Conservation (phyloP, 2,113 vertebrate genomes). For the Notarius lentiginosus region DNA sequence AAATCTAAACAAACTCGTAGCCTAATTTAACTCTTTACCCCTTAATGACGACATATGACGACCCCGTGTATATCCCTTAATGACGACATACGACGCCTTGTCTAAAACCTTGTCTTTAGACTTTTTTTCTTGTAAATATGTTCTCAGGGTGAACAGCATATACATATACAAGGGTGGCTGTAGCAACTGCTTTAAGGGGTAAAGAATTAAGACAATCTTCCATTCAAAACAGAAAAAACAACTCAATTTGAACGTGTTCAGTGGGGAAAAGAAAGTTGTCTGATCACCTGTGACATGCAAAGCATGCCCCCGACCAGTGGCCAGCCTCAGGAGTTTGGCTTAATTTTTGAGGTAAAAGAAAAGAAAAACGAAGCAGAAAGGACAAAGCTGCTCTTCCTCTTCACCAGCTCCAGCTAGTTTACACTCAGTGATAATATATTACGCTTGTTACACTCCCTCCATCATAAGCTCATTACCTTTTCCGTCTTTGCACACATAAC, state of each 20-base stretch:
- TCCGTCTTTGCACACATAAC: not conserved
- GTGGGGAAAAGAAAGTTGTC: not conserved
- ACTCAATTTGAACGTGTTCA: not conserved
- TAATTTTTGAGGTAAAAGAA: not conserved
- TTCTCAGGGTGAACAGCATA: too few relatives aligned
- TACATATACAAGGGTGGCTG: too few relatives aligned
- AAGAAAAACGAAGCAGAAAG: slow-evolving; percentile 3
- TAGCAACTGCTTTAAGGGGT: too few relatives aligned
- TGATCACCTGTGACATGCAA: not conserved
- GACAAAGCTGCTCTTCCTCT: slow-evolving; percentile 5
- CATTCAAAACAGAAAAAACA: not conserved
- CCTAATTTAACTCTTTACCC: not conserved
- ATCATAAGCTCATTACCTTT: not conserved
- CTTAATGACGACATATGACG: too few relatives aligned
- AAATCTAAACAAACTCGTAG: not conserved
- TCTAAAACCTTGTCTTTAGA: too few relatives aligned
- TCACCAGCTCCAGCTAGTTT: not conserved
- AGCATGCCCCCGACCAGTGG: slow-evolving; percentile 19
- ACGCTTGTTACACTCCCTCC: not conserved
- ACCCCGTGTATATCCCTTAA: too few relatives aligned
- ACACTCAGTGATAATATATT: not conserved
- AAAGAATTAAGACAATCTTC: not conserved
- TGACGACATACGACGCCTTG: too few relatives aligned
- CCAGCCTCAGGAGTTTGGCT: not conserved
- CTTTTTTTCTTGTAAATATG: too few relatives aligned